Evolutionary conservation across 53 echinoderm and acorn worm genomes (phyloP), one percentile per base, ranked within the genome.

Genomic region (Holothuria leucospilota): DNA sequence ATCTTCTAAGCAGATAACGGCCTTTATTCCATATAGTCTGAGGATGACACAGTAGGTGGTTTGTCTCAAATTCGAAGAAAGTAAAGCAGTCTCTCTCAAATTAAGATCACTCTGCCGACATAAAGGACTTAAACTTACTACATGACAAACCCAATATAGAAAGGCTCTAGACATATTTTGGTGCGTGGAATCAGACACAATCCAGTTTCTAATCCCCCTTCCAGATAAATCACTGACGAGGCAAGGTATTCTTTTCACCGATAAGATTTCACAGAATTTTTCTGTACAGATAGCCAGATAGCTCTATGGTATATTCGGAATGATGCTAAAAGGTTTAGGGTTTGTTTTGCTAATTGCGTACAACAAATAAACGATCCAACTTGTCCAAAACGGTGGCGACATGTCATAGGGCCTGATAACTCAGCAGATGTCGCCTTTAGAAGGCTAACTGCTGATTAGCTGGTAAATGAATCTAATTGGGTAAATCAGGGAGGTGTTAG

Each of bases 1-100:
- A n/a, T n/a, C n/a, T n/a, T n/a, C 89, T 92, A 84, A 69, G 89
- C 86, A 0, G 93, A 92, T 46, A 89, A 92, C 23, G 93, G 86
- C 8, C 60, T 92, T 6, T 86, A 84, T 59, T 81, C 85, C 24
- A n/a, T 92, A 12, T 41, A 90, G 0, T 82, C 93, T 6, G 64
- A 61, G 1, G 25, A 89, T 21, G 62, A 93, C 24, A 90, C 88
- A 39, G 78, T 90, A 20, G 81, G 81, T 11, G 63, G 78, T 75
- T 92, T 56, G 24, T 90, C 15, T 87, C 87, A 20, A 93, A 90
- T 63, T 71, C 30, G 30, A 49, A 58, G 24, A 81, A 87, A 62
- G 93, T 93, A 20, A 51, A 87, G 71, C 26, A 68, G 8, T 41
- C 92, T 15, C 69, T 93, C 27, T 86, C 85, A 1, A 20, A 64